Evolutionary conservation across 2,113 vertebrate species (phyloP).

Genomic region (Tonatia bakeri): DNA sequence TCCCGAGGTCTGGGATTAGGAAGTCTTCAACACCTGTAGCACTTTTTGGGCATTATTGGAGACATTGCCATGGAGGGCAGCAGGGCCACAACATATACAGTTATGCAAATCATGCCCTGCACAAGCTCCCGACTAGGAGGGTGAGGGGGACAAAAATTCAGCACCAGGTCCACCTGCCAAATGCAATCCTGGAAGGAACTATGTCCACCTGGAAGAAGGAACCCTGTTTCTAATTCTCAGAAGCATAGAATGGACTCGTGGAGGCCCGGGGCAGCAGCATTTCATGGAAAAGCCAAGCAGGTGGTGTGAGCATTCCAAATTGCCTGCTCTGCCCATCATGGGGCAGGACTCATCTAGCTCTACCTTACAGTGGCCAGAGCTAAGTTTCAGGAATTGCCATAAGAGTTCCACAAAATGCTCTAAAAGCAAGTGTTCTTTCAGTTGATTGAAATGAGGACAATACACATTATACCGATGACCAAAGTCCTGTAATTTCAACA

Average conservation of each 20-base stretch:
- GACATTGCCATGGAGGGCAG: not conserved
- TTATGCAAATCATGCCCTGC: not conserved
- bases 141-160: not conserved
- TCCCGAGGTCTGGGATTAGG: not conserved
- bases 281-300: not conserved
- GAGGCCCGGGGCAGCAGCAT: not conserved
- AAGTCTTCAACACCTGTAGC: not conserved
- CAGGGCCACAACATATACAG: rapidly evolving
- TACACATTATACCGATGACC: not conserved
- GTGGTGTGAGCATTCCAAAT: not conserved
- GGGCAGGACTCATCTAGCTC: not conserved
- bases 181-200: not conserved
- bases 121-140: not conserved
- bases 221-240: not conserved
- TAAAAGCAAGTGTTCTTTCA: not conserved
- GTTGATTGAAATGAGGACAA: not conserved
- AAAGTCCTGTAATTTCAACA: not conserved
- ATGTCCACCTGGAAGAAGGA: not conserved
- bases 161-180: not conserved
- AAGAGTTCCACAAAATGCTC: not conserved
- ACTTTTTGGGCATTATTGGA: not conserved
- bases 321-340: not conserved
- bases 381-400: not conserved
- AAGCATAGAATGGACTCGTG: not conserved
- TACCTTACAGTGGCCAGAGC: not conserved